Evolutionary conservation across 2,797 vertebrate genomes (phyloP).

Genomic region (Gymnothorax reevesii): DNA sequence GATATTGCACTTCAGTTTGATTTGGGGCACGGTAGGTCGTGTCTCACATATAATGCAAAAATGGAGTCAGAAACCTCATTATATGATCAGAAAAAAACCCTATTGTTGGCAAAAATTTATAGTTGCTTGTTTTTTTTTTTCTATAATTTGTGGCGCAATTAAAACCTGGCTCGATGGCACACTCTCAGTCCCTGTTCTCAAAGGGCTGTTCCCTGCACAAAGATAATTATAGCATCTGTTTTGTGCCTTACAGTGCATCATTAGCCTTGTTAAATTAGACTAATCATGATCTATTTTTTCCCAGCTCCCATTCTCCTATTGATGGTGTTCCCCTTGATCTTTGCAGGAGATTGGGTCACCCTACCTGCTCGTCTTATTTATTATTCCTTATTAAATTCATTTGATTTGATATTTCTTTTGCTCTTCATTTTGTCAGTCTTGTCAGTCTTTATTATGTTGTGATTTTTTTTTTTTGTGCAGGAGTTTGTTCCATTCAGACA

Average conservation of each 20-base stretch:
- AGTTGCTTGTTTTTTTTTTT: background rate
- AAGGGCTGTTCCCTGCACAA: background rate
- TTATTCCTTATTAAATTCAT: no score
- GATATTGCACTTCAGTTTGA: no score
- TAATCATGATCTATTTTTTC: slow-evolving; percentile 11
- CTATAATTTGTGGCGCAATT: slow-evolving; percentile 8
- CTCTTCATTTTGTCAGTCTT: no score
- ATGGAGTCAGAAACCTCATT: background rate
- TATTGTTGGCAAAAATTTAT: background rate
- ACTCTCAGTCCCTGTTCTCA: background rate
- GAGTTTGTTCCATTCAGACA: no score
- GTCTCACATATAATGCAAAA: background rate
- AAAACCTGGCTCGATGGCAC: background rate
- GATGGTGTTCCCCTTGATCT: background rate
- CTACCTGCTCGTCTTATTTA: background rate
- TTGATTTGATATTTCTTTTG: no score
- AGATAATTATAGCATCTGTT: background rate
- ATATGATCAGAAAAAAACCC: background rate
- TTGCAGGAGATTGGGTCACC: background rate
- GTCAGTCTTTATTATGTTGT: no score
- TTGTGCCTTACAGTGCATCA: background rate
- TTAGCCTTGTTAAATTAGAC: background rate
- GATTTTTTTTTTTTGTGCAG: no score
- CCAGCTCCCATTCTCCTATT: background rate
- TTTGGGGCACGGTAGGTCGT: background rate